phyloP scores from a whole-genome alignment of 2,113 vertebrate genomes.

The Aegotheles bennettii region DNA sequence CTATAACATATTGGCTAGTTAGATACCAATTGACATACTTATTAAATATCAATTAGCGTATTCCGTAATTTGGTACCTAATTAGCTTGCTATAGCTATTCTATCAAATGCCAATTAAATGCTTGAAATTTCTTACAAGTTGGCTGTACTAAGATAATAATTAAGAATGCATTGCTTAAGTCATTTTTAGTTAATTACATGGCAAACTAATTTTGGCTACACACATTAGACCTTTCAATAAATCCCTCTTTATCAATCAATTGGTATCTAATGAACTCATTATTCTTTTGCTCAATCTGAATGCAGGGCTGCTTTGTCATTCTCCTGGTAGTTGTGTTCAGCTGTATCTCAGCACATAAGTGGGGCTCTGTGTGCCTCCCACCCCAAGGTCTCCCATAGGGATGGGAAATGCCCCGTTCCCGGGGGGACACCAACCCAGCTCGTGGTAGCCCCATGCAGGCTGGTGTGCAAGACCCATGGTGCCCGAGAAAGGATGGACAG shows the following conservation, averaged over 20 bases:
- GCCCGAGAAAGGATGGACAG: neutral
- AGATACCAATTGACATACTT: slow-evolving; percentile 79
- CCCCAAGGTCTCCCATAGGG: rapidly evolving
- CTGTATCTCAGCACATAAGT: neutral
- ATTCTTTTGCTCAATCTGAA: slow-evolving; percentile 21
- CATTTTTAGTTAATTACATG: slow-evolving; percentile 73
- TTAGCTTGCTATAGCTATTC: slow-evolving; percentile 78
- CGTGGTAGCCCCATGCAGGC: neutral
- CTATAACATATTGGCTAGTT: slow-evolving; percentile 75
- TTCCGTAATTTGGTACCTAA: slow-evolving; percentile 79
- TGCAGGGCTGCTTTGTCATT: neutral
- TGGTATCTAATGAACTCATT: slow-evolving; percentile 66
- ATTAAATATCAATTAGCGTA: slow-evolving; percentile 82
- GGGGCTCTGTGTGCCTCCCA: neutral
- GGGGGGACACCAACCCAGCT: neutral
- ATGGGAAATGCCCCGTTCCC: rapidly evolving
- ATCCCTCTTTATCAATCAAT: slow-evolving; percentile 70
- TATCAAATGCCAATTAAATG: slow-evolving; percentile 81
- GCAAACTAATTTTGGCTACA: slow-evolving; percentile 72
- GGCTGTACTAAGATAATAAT: slow-evolving; percentile 69
- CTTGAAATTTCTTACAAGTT: slow-evolving; percentile 72
- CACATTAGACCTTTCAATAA: slow-evolving; percentile 66
- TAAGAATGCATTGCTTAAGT: slow-evolving; percentile 72
- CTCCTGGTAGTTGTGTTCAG: neutral
- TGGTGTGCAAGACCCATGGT: neutral